These are phyloP conservation scores for Saturnia japonica DNA, from an alignment of 2,888 invertebrate species.

Conservation along the genomic window DNA sequence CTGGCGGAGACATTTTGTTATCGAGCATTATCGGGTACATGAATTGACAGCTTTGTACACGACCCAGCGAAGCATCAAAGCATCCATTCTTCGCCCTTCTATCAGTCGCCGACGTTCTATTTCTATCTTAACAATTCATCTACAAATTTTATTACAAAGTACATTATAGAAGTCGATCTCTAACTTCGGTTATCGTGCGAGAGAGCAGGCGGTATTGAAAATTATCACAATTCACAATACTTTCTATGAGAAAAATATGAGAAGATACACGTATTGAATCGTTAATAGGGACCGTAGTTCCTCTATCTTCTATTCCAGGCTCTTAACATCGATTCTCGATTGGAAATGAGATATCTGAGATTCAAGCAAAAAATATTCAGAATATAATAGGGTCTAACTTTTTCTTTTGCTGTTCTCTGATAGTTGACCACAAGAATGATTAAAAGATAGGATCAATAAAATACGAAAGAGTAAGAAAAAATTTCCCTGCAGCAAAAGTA, in stretches of 20 bases:
- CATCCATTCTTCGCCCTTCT: slow-evolving; percentile 42
- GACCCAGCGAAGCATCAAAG: slow-evolving; percentile 39
- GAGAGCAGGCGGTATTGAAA: not conserved
- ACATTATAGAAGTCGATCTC: not conserved
- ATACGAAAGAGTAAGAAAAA: not conserved
- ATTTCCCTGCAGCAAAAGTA: not conserved
- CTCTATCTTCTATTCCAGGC: not conserved
- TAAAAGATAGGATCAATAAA: not conserved
- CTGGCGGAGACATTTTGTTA: slow-evolving; percentile 47
- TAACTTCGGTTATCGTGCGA: not conserved
- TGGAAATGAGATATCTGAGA: not conserved
- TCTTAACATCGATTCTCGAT: not conserved
- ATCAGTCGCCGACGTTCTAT: slow-evolving; percentile 34
- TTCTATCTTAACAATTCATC: slow-evolving; percentile 24
- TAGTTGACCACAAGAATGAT: not conserved
- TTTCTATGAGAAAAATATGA: not conserved
- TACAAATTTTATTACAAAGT: slow-evolving; percentile 15
- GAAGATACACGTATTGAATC: not conserved
- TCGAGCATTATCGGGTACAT: slow-evolving; percentile 53
- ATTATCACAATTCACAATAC: not conserved
- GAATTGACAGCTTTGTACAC: slow-evolving; percentile 45
- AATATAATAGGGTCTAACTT: not conserved
- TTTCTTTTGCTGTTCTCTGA: not conserved
- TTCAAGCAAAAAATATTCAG: slow-evolving; percentile 3
- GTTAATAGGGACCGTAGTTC: not conserved